Conservation (phyloP, 2,113 vertebrate genomes). For the Xenotilapia longispinis region DNA sequence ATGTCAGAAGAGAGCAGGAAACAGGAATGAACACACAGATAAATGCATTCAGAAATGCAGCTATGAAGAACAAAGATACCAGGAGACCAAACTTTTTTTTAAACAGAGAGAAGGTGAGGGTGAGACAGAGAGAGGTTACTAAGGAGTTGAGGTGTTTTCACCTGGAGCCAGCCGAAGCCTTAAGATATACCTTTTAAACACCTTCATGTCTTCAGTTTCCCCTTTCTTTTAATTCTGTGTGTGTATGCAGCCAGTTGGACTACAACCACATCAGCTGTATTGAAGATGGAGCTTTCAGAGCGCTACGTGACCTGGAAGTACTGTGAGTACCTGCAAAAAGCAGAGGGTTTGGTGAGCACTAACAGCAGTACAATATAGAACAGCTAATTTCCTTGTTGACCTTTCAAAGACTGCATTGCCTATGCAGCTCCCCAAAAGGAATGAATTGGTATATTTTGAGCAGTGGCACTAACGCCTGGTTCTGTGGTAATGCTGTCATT, state of each 20-base stretch:
- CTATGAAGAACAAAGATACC: slow-evolving; percentile 15
- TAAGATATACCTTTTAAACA: background rate
- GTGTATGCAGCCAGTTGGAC: slow-evolving; percentile 88
- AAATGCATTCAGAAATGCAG: slow-evolving; percentile 2
- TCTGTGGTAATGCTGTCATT: background rate
- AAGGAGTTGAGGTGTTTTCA: background rate
- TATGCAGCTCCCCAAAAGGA: background rate
- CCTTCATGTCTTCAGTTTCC: background rate
- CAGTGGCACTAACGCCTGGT: background rate
- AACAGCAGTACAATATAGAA: background rate
- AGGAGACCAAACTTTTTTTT: background rate
- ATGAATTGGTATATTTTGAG: background rate
- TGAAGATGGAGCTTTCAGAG: slow-evolving; percentile 92
- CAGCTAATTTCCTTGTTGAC: slow-evolving; percentile 12
- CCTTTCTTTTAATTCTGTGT: background rate
- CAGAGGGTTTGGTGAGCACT: background rate
- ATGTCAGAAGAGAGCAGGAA: slow-evolving; percentile 37
- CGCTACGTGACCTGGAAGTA: slow-evolving; percentile 94
- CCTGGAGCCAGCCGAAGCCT: background rate
- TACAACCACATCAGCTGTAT: slow-evolving; percentile 99
- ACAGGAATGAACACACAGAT: slow-evolving; percentile 11
- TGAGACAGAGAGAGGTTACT: background rate
- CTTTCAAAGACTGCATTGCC: slow-evolving; percentile 26
- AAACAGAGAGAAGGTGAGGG: background rate
- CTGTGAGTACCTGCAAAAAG: slow-evolving; percentile 80